Percentiles rank a stretch among this genome's conserved stretches.
Evolutionary conservation across 2,888 invertebrate species (phyloP).

Genomic region (Himalopsyche japonica): DNA sequence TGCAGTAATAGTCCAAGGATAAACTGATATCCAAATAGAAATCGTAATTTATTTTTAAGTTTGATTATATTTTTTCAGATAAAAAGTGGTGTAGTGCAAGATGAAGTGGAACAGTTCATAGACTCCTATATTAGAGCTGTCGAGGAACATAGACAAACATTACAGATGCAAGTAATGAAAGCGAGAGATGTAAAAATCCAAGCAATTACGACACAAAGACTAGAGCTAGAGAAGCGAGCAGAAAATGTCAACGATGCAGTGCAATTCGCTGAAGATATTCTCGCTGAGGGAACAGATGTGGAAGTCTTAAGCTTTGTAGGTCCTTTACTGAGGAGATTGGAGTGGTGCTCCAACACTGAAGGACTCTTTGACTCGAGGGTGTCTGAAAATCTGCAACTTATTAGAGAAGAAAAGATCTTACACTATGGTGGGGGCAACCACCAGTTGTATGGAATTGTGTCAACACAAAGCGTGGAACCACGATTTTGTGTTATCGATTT

Average conservation of each 20-base stretch:
- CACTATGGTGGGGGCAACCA: conserved; percentile 49
- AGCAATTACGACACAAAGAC: conserved; percentile 51
- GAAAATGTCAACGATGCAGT: conserved; percentile 64
- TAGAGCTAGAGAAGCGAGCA: conserved; percentile 58
- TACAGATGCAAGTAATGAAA: conserved; percentile 59
- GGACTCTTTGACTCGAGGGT: conserved; percentile 52
- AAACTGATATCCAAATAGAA: no score
- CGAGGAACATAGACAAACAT: conserved; percentile 61
- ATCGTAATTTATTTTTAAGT: background rate
- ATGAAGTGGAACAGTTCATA: conserved; percentile 69
- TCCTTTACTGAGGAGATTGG: conserved; percentile 67
- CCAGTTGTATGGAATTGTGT: conserved; percentile 61
- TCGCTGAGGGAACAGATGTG: conserved; percentile 65
- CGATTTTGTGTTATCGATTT: conserved; percentile 62
- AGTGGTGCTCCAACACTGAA: conserved; percentile 62
- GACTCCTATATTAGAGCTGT: conserved; percentile 67
- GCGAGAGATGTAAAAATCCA: conserved; percentile 57
- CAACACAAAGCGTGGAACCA: conserved; percentile 68
- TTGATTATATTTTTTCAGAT: conserved; percentile 44
- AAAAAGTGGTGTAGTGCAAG: conserved; percentile 56
- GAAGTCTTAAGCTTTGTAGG: conserved; percentile 72
- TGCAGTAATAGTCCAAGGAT: no score
- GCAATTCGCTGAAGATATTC: conserved; percentile 65
- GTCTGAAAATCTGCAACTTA: conserved; percentile 30
- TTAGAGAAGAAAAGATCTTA: conserved; percentile 38